Evolutionary conservation across 2,797 vertebrate species (phyloP), one percentile per base, ranked within the genome.

Genomic region (Molothrus ater): DNA sequence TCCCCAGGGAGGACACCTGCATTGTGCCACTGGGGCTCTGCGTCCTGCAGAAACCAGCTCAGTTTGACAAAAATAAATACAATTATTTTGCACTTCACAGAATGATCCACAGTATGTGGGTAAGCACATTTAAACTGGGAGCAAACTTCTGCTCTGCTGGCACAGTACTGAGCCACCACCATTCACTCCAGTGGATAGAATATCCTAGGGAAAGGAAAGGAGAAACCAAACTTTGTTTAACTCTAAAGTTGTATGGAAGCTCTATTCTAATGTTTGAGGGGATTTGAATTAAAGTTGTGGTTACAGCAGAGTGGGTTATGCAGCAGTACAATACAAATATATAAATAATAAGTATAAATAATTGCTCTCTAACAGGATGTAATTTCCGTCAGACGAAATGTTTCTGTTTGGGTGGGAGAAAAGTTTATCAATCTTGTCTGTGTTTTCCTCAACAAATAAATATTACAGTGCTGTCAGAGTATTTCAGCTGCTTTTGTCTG

Each of bases 81-180:
- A 36, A 26, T 16, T 25, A 21, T 9, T 91, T n/a, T 85, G 59
- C 18, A 1, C 31, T 60, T 71, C 29, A 13, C 9, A 2, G n/a
- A 16, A 7, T 14, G 21, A 20, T 60, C 17, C 3, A 0, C 3
- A 13, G 8, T n/a, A 5, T 65, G 54, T 3, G 3, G 29, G 54
- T 22, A 31, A 40, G 26, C 1, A 0, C 50, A 4, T 17, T 59
- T 15, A n/a, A 54, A 50, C 18, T 76, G 43, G 59, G 45, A 57
- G 8, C 9, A 43, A 15, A 24, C 21, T 65, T 68, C 71, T 92
- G 28, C 59, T 68, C 71, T 92, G 28, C 59, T 13, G 2, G 34
- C 51, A 14, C 6, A 1, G 26, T 8, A 2, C 31, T 73, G 80
- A 60, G 6, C 60, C 3, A 0, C 34, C 8, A 5, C 34, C 8